Evolutionary conservation across 2,888 invertebrate genomes (phyloP).

Genomic region (Trissoscelio sp.): DNA sequence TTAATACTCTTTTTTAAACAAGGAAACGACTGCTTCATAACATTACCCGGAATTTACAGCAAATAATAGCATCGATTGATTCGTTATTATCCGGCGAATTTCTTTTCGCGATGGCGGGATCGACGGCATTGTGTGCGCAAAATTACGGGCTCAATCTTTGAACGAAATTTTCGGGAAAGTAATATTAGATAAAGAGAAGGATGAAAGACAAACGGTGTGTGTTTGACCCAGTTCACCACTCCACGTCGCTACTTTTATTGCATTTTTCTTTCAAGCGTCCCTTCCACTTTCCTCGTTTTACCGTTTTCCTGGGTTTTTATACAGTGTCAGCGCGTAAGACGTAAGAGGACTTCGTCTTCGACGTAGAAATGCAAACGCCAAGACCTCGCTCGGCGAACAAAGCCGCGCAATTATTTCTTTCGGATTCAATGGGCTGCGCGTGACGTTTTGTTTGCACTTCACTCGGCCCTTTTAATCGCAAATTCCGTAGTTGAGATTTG

Average conservation of each 20-base stretch:
- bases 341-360: too few species aligned
- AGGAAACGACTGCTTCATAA: slow-evolving; percentile 29
- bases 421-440: neutral
- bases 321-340: too few species aligned
- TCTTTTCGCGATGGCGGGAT: slow-evolving; percentile 27
- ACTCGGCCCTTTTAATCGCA: neutral
- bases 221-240: slow-evolving; percentile 37
- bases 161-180: slow-evolving; percentile 28
- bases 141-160: slow-evolving; percentile 43
- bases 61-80: slow-evolving; percentile 41
- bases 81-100: slow-evolving; percentile 29
- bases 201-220: slow-evolving; percentile 36
- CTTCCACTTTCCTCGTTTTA: neutral
- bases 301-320: too few species aligned
- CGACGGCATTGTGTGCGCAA: slow-evolving; percentile 31
- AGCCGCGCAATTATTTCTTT: slow-evolving; percentile 4
- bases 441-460: neutral
- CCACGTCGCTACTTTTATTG: neutral
- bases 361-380: neutral
- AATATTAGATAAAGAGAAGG: slow-evolving; percentile 29
- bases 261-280: too few species aligned
- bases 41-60: slow-evolving; percentile 6
- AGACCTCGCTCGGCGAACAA: neutral
- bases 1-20: slow-evolving; percentile 8
- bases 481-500: neutral